Evolutionary conservation across 1,140 invertebrate species (phyloP), one percentile per base, ranked within the genome.

Genomic region (Pinna nobilis): DNA sequence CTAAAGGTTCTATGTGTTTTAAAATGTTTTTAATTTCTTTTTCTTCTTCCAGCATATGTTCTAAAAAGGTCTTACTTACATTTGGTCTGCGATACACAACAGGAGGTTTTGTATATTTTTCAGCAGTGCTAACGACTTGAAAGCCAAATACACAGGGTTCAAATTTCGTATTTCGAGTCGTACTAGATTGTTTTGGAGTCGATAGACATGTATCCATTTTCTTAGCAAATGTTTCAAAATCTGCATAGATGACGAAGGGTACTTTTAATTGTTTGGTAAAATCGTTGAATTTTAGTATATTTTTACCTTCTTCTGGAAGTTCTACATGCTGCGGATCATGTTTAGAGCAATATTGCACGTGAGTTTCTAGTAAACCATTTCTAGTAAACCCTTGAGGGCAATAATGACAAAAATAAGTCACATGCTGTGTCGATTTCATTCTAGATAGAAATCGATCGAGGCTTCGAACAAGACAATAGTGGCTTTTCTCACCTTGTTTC

Each of bases 191-290:
- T 15, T 53, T 39, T 15, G 49, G n/a, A 23, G 20, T 28, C 1
- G 18, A n/a, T 39, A 30, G n/a, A 55, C 35, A 7, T 0, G 32
- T 25, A 39, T 55, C n/a, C 37, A 41, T 23, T 37, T 51, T 35
- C 28, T 35, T 6, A 9, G 20, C 32, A 11, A 59, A 69, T 11
- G 66, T 49, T 47, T 59, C 66, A 44, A 69, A 69, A 49, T 68
- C 51, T 9, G 47, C 47, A 33, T 68, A 68, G n/a, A 68, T 68
- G 37, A 68, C 65, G 15, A 57, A 69, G 18, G 66, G 55, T 37
- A 47, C 55, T 39, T 37, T 53, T n/a, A 50, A 28, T 23, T 30
- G n/a, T 37, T 67, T 67, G 7, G 30, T 11, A 55, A 44, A 59
- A 30, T 69, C 53, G 25, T 57, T 53, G 20, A 69, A 69, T 33